A percentile compares a stretch with the other conserved stretches of the same genome.
Conservation (phyloP, 2,797 vertebrate genomes). For the Coregonus sp. region DNA sequence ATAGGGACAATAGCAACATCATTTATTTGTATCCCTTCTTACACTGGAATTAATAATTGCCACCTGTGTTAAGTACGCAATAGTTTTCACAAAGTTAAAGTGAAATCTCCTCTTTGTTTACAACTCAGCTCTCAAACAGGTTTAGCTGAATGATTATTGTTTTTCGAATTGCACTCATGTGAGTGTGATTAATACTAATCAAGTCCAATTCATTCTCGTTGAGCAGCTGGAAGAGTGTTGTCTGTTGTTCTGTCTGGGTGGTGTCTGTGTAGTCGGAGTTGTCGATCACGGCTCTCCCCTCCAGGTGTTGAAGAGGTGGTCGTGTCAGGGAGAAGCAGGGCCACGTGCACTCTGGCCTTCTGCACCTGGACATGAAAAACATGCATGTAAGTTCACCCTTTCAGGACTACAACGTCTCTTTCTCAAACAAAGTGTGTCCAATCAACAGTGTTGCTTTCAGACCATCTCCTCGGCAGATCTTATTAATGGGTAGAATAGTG, state of each 20-base stretch:
- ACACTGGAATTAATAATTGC: neutral
- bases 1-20: too few relatives aligned
- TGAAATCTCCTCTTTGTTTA: slow-evolving; percentile 44
- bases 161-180: slow-evolving; percentile 73
- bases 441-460: slow-evolving; percentile 62
- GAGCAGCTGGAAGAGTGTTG: slow-evolving; percentile 78
- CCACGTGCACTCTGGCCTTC: slow-evolving; percentile 72
- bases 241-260: slow-evolving; percentile 66
- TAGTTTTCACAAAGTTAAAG: slow-evolving; percentile 1
- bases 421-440: slow-evolving; percentile 47
- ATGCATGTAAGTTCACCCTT: slow-evolving; percentile 66
- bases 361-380: slow-evolving; percentile 75
- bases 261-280: slow-evolving; percentile 66
- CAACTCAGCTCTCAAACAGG: slow-evolving; percentile 39
- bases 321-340: slow-evolving; percentile 68
- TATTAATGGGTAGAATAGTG: slow-evolving; percentile 68
- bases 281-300: slow-evolving; percentile 69
- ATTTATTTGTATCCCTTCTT: too few relatives aligned
- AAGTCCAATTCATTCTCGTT: slow-evolving; percentile 79
- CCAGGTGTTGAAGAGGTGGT: slow-evolving; percentile 77
- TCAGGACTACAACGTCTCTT: slow-evolving; percentile 51
- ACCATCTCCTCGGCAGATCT: slow-evolving; percentile 63
- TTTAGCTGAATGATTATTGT: slow-evolving; percentile 63
- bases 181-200: slow-evolving; percentile 80
- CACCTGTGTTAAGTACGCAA: neutral